A percentile compares a stretch with the other conserved stretches of the same genome.
Evolutionary conservation across 2,113 vertebrate species (phyloP).

Genomic region (Stigmatopora nigra): DNA sequence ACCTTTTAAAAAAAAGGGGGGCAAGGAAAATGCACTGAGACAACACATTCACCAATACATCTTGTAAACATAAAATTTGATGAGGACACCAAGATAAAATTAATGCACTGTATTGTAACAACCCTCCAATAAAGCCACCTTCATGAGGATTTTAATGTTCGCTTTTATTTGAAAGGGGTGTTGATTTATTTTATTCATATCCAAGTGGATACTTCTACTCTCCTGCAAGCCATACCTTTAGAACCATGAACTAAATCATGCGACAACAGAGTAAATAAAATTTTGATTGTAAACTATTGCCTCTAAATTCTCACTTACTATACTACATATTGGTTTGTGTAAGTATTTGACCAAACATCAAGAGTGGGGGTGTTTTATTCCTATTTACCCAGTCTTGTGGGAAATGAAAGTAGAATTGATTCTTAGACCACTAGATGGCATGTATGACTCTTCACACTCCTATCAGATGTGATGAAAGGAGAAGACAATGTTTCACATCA

Average conservation of each 20-base stretch:
- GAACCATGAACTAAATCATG: background rate
- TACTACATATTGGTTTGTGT: background rate
- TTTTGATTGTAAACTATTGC: background rate
- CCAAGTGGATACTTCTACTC: background rate
- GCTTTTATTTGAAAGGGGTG: constrained; percentile 5
- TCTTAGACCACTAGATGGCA: constrained; percentile 64
- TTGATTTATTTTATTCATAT: constrained; percentile 2
- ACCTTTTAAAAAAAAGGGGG: background rate
- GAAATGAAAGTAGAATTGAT: constrained; percentile 7
- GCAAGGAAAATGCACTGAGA: background rate
- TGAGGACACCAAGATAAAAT: background rate
- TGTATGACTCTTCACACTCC: constrained; percentile 44
- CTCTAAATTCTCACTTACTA: background rate
- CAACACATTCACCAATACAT: background rate
- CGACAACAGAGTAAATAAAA: background rate
- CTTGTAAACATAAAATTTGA: constrained; percentile 6
- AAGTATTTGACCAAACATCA: background rate
- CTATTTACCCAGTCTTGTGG: background rate
- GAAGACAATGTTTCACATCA: constrained; percentile 16
- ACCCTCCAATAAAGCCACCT: background rate
- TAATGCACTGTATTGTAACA: constrained; percentile 5
- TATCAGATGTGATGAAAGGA: constrained; percentile 23
- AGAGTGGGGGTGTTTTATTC: background rate
- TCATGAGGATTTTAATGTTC: background rate
- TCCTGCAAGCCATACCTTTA: background rate